Base-by-base conservation (phyloP, 2,888 invertebrate genomes). In the Orthosia gothica region DNA sequence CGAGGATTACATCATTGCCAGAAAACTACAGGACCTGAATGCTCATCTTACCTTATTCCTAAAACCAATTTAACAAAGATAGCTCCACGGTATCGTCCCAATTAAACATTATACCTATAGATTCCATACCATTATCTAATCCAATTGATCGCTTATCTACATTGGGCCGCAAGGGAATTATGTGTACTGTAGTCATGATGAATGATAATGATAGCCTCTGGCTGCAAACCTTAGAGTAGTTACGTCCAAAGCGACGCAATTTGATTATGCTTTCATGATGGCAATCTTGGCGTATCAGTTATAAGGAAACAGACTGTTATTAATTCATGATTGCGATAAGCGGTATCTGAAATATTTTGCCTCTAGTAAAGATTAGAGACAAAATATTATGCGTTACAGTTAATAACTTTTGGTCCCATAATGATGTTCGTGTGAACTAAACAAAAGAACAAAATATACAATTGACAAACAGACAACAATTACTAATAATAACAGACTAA, bases 101-200 rank as follows among this genome's bases (percentile, higher is more conserved):
- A 57, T 77, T 7, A 20, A 50, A 23, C 20, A 49, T 20, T 71
- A 45, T 18, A 63, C 15, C 49, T 67, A 58, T 26, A 47, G 52
- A 63, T 50, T 16, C 54, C 54, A 45, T 62, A 50, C 52, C 57
- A 68, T 70, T 82, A 82, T 82, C 81, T 82, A 74, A 82, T 82
- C 81, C 74, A 80, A 82, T 71, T 74, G 70, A 83, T 82, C 81
- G 74, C 69, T 68, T 74, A 83, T 82, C 83, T 83, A 74, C 59
- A 74, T 83, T 79, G 64, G 18, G n/a, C 81, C 81, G 61, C 81
- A 74, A 58, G 84, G 81, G 84, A 80, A 74, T 74, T 74, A 82
- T 79, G 58, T 61, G 61, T 69, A 71, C 70, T 20, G 18, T 59
- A 74, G 80, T 71, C 74, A 71, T 82, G 84, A 82, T 80, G 81